Evolutionary conservation across 1,140 invertebrate species (phyloP), one percentile per base, ranked within the genome.

Genomic region (Hestina assimilis): DNA sequence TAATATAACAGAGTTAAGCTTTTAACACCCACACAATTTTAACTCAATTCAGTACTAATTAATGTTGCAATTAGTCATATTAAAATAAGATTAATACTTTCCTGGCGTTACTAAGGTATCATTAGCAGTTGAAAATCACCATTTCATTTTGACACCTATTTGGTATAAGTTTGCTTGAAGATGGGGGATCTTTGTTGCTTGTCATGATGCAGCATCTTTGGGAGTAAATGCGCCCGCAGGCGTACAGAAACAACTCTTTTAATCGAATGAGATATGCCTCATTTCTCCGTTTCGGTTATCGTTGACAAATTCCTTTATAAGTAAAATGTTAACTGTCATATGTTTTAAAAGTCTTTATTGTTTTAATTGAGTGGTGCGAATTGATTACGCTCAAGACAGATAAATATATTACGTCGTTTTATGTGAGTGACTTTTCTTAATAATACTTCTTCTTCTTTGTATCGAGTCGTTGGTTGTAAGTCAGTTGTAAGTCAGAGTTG

Each of bases 201-300:
- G 71, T 48, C 41, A 9, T 54, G 60, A 56, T 52, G 42, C 46
- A 59, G 38, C 52, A 59, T 55, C 43, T 55, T 66, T 68, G 51
- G 55, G 64, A 61, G 69, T 75, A 75, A 67, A 69, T 58, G 55
- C 42, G 56, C 79, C 79, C 77, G 78, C 81, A 82, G 75, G 65
- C 70, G 41, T 55, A 56, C 58, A 51, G 54, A 65, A 63, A 52
- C 35, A 54, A 61, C 60, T 63, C 17, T 64, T 72, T n/a, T 79
- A 84, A 84, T 79, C 72, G 72, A 82, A 82, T 84, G 77, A 82
- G 77, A 77, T 80, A 84, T 73, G 81, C 77, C 74, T 84, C 71
- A 75, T 84, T 82, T 59, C 53, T 58, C 50, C 59, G 71, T 70
- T 73, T 69, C 67, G 71, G 72, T 80, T 83, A 75, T 74, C 58